These are phyloP conservation scores for Porites australiensis DNA, from an alignment of 64 coral and sea anemone genomes.

Conservation along the genomic window DNA sequence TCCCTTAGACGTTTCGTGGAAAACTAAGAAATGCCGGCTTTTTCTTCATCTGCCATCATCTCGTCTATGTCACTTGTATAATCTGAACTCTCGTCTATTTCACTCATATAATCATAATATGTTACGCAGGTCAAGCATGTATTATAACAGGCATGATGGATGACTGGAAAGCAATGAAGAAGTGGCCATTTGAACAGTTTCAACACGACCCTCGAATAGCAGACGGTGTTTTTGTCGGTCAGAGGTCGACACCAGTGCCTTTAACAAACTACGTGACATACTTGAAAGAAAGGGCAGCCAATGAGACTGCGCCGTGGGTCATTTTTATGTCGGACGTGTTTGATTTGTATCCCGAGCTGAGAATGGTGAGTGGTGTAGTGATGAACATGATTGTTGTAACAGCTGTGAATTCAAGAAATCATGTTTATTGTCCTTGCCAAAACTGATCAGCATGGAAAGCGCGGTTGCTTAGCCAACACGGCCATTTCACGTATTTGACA, in stretches of 20 bases:
- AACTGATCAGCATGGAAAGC: no score
- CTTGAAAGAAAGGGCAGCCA: conserved; percentile 55
- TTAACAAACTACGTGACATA: conserved; percentile 63
- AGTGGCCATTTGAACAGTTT: conserved; percentile 73
- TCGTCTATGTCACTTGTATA: no score
- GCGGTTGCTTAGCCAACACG: no score
- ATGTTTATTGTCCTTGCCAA: no score
- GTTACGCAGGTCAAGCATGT: conserved; percentile 66
- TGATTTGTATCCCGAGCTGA: conserved; percentile 79
- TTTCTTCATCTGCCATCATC: no score
- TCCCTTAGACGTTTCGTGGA: no score
- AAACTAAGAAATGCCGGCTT: no score
- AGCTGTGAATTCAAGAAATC: no score
- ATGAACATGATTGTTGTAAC: no score
- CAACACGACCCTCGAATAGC: conserved; percentile 73
- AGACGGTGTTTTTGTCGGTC: conserved; percentile 80
- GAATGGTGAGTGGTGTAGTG: conserved; percentile 27
- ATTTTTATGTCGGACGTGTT: conserved; percentile 90
- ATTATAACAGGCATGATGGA: conserved; percentile 85
- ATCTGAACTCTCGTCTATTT: no score
- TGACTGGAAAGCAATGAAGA: conserved; percentile 76
- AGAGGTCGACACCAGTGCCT: conserved; percentile 56
- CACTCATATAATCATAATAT: no score
- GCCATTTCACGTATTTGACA: no score
- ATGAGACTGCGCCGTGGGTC: conserved; percentile 70